Conservation (phyloP, 2,113 vertebrate species). For the Cebus imitator region DNA sequence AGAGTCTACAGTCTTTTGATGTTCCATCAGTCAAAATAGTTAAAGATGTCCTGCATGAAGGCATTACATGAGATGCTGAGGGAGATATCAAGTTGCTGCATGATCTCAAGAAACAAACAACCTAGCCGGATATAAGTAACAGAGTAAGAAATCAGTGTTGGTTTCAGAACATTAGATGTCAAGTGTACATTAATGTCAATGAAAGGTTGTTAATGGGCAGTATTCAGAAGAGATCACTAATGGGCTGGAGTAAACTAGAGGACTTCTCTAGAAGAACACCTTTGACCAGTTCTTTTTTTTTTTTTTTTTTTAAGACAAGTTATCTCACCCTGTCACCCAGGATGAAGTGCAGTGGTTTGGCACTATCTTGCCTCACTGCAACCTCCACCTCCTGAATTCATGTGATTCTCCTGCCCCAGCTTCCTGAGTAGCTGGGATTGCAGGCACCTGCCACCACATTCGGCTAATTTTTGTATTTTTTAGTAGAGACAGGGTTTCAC, state of each 20-base stretch:
- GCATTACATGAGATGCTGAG: neutral
- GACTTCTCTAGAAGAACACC: constrained; percentile 9
- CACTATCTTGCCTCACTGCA: no score
- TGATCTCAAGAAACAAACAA: neutral
- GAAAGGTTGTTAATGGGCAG: neutral
- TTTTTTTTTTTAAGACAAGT: neutral
- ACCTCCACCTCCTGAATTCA: no score
- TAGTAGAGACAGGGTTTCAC: no score
- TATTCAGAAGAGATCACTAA: neutral
- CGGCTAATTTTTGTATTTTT: no score
- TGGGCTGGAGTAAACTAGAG: neutral
- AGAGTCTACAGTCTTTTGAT: neutral
- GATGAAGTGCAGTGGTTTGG: no score
- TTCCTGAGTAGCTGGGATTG: no score
- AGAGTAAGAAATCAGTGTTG: neutral
- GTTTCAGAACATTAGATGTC: neutral
- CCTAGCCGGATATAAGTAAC: neutral
- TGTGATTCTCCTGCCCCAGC: no score
- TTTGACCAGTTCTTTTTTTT: neutral
- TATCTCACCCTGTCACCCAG: no score
- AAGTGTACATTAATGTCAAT: neutral
- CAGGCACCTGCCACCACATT: no score
- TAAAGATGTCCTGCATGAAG: neutral
- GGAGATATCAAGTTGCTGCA: no score
- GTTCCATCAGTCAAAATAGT: neutral